phyloP scores from a whole-genome alignment of 2,888 invertebrate species.

The Agriotes lineatus region DNA sequence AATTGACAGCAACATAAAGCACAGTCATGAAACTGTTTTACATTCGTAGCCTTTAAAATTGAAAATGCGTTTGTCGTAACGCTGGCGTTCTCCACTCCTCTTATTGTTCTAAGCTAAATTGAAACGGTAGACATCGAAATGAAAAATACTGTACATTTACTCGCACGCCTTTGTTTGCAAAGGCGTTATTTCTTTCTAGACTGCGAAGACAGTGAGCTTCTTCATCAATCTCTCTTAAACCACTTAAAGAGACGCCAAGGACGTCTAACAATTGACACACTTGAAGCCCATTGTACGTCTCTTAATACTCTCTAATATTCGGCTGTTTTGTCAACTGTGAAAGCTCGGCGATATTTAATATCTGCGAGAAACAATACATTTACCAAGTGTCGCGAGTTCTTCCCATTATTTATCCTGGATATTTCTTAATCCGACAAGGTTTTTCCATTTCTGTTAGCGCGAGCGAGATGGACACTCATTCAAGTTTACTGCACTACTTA shows the following conservation, averaged over 20 bases:
- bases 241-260: slow-evolving; percentile 49
- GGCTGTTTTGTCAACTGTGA: slow-evolving; percentile 40
- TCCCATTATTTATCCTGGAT: slow-evolving; percentile 49
- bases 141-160: slow-evolving; percentile 24
- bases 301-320: slow-evolving; percentile 40
- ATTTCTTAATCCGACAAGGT: slow-evolving; percentile 53
- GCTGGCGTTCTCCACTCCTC: background rate
- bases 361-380: slow-evolving; percentile 50
- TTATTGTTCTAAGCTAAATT: slow-evolving; percentile 16
- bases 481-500: slow-evolving; percentile 38
- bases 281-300: slow-evolving; percentile 45
- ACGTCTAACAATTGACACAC: slow-evolving; percentile 48
- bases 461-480: slow-evolving; percentile 40
- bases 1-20: slow-evolving; percentile 17
- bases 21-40: slow-evolving; percentile 13
- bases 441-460: slow-evolving; percentile 49
- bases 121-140: slow-evolving; percentile 17
- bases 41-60: slow-evolving; percentile 11
- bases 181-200: slow-evolving; percentile 20
- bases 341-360: slow-evolving; percentile 51
- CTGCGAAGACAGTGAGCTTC: slow-evolving; percentile 33
- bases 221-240: slow-evolving; percentile 51
- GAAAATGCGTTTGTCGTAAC: slow-evolving; percentile 13
- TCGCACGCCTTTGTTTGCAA: slow-evolving; percentile 23
- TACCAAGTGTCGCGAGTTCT: slow-evolving; percentile 44